Base-by-base conservation (phyloP, 2,888 invertebrate species). In the Xanthorhoe spadicearia region DNA sequence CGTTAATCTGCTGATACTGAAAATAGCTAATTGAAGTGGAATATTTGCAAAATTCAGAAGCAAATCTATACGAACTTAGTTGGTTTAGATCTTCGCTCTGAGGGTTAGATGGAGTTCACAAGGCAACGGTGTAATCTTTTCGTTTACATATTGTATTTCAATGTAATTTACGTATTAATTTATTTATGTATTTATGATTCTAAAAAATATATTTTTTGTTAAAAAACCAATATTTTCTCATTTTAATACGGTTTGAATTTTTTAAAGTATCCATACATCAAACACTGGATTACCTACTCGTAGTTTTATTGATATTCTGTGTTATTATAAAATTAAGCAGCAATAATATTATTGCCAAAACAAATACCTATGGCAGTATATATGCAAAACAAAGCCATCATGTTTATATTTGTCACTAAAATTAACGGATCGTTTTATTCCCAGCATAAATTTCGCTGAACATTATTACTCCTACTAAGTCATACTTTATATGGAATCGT, bases 391-490 rank as follows among this genome's bases (percentile, higher is more conserved):
- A 76, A 69, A 71, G 70, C 67, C 66, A 67, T 58, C 57, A 54
- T 64, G 58, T 66, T 81, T 78, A 74, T 74, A 70, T 73, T 63
- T 74, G 60, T 65, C 76, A 83, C 83, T 72, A 83, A 84, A 83
- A 81, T 83, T 80, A 79, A 81, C 79, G 76, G 65, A 70, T 78
- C 84, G 74, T 86, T 77, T 85, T 82, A 79, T 79, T 72, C 68
- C 71, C 80, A 74, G 77, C 81, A 80, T 83, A 83, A 60, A 76
- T 77, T 77, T 73, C 65, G 70, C 77, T 79, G 57, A 61, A 46
- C 56, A 77, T 77, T 74, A 78, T 74, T 75, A 76, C 74, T 61
- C 68, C 64, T 78, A 80, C 81, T 79, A 74, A 43, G 73, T 73
- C 74, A 74, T 61, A 68, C 72, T 84, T 86, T 84, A 87, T 79